phyloP scores from a whole-genome alignment of 2,888 invertebrate genomes.

The Drosophila pegasa region DNA sequence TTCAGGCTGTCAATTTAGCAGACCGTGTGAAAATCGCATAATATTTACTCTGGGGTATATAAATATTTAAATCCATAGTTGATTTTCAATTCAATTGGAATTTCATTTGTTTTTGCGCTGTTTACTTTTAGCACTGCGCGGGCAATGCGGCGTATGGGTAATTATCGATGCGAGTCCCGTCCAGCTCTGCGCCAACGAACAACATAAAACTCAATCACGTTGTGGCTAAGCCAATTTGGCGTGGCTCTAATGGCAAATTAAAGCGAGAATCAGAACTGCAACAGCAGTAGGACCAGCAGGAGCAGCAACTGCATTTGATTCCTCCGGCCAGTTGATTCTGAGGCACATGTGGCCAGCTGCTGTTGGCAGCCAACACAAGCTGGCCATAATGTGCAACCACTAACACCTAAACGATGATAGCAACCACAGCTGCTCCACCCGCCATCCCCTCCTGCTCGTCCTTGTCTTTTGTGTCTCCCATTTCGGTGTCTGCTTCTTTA shows the following conservation, averaged over 20 bases:
- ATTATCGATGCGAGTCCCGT: slow-evolving; percentile 34
- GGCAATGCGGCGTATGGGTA: slow-evolving; percentile 30
- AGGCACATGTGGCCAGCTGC: slow-evolving; percentile 30
- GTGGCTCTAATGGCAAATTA: slow-evolving; percentile 44
- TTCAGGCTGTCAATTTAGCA: slow-evolving; percentile 26
- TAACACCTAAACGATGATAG: slow-evolving; percentile 40
- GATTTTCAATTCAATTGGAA: slow-evolving; percentile 38
- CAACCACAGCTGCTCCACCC: slow-evolving; percentile 19
- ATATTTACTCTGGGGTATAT: slow-evolving; percentile 22
- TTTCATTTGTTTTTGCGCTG: slow-evolving; percentile 1
- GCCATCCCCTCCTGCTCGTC: not conserved
- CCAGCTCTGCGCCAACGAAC: slow-evolving; percentile 7
- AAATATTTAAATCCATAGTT: slow-evolving; percentile 10
- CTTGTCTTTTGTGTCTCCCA: slow-evolving; percentile 3
- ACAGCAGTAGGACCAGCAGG: slow-evolving; percentile 18
- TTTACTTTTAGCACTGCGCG: slow-evolving; percentile 1
- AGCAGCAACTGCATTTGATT: slow-evolving; percentile 38
- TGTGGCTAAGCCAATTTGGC: slow-evolving; percentile 45
- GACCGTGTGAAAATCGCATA: slow-evolving; percentile 28
- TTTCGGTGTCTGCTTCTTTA: slow-evolving; percentile 3
- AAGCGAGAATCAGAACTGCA: slow-evolving; percentile 31
- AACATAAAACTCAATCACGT: slow-evolving; percentile 67
- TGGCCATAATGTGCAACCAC: slow-evolving; percentile 60
- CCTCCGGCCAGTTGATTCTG: slow-evolving; percentile 22
- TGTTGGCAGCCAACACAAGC: slow-evolving; percentile 50